Evolutionary conservation across 1,140 invertebrate genomes (phyloP), one percentile per base, ranked within the genome.

Genomic region (Globodera rostochiensis): DNA sequence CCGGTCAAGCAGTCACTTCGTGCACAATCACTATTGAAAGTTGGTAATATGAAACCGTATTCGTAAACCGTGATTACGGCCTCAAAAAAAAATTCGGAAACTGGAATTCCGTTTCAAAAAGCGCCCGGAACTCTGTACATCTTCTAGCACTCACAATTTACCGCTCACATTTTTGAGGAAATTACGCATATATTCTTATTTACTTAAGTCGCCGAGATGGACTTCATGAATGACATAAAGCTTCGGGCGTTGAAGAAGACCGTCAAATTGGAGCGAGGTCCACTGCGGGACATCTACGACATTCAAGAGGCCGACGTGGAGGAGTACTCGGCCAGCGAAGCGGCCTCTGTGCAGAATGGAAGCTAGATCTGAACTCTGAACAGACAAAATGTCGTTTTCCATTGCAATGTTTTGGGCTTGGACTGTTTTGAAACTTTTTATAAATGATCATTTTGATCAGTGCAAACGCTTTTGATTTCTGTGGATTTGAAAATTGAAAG

Each of bases 11-110:
- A n/a, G 94, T 94, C 53, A 93, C 94, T 75, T 95, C 95, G 9
- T 95, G 94, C 6, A 96, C 95, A 92, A 91, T 98, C 8, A 93
- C 95, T 86, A 94, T 98, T 11, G 95, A 97, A 91, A 96, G 97
- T 90, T 93, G 93, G 88, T 94, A 94, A 66, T 36, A 36, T 36
- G 36, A 36, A 36, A 36, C 36, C 36, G 3, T 36, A 36, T 36
- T 36, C 36, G 36, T 36, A 36, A 36, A 36, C 3, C 36, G 36
- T 36, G 36, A 36, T 36, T 36, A 36, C 36, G 36, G 1, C 36
- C 36, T 3, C 36, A 1, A 36, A 36, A 36, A 36, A 36, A 36
- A 36, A 1, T 36, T 36, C 36, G 36, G 36, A 36, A 36, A 36
- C 36, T 36, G 36, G 36, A 36, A 36, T 36, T 36, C 36, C 36